Conservation (phyloP, 2,113 vertebrate species). For the Rissa tridactyla region DNA sequence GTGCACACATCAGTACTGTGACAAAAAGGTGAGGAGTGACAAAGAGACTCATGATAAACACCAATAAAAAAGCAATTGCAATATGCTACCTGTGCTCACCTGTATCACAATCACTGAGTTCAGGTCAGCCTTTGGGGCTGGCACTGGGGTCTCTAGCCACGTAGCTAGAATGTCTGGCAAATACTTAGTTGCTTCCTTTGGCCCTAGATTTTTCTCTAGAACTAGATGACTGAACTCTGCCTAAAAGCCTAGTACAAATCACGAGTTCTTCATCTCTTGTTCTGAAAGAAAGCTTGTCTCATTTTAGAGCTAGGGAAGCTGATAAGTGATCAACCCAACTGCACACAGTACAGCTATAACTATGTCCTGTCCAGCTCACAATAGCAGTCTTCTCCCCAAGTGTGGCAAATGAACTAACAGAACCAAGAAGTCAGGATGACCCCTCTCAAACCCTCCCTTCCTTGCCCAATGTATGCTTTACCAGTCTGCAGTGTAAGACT, state of each 20-base stretch:
- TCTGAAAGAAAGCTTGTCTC: neutral
- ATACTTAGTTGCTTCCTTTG: neutral
- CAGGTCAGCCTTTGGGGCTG: neutral
- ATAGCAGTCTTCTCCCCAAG: neutral
- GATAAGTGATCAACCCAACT: neutral
- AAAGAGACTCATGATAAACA: neutral
- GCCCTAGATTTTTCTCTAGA: neutral
- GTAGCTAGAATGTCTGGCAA: neutral
- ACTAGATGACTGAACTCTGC: neutral
- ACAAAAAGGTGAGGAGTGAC: neutral
- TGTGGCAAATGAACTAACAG: neutral
- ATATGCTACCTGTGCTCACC: neutral
- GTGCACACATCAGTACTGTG: neutral
- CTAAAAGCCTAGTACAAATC: neutral
- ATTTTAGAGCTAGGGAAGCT: neutral
- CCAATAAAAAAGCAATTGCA: neutral
- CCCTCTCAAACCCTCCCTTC: neutral
- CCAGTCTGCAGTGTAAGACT: neutral
- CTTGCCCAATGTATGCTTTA: neutral
- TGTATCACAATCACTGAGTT: neutral
- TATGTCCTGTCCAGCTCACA: neutral
- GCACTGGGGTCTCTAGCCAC: neutral
- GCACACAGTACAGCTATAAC: neutral
- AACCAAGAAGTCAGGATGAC: neutral
- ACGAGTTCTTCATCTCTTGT: fast-evolving